These are phyloP conservation scores for Drosophila mulleri DNA, from an alignment of 2,888 invertebrate genomes.

Conservation along the genomic window DNA sequence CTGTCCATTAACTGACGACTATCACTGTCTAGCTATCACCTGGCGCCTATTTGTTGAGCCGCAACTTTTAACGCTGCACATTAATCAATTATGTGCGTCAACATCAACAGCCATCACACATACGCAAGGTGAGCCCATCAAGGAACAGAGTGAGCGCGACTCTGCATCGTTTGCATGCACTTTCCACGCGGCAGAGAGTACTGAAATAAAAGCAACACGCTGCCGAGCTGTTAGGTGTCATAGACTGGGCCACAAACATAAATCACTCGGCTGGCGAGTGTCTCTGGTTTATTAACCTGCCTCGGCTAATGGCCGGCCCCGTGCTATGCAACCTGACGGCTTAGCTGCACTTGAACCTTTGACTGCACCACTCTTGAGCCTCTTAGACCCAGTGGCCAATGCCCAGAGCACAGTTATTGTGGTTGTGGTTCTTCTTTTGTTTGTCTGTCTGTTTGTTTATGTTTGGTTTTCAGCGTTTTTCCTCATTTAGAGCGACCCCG, in stretches of 20 bases:
- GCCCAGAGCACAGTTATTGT: slow-evolving; percentile 36
- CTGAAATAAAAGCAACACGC: slow-evolving; percentile 59
- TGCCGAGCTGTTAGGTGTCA: slow-evolving; percentile 71
- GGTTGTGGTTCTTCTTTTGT: slow-evolving; percentile 45
- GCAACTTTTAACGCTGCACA: slow-evolving; percentile 38
- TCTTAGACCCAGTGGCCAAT: slow-evolving; percentile 17
- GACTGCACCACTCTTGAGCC: slow-evolving; percentile 49
- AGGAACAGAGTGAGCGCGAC: slow-evolving; percentile 8
- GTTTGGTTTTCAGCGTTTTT: slow-evolving; percentile 54
- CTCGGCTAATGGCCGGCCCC: slow-evolving; percentile 62
- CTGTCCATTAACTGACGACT: slow-evolving; percentile 25
- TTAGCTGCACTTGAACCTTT: slow-evolving; percentile 71
- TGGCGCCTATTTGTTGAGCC: slow-evolving; percentile 55
- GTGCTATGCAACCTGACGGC: slow-evolving; percentile 59
- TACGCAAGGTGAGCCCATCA: slow-evolving; percentile 58
- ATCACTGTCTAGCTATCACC: slow-evolving; percentile 24
- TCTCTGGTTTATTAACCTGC: slow-evolving; percentile 70
- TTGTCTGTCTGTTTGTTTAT: slow-evolving; percentile 55
- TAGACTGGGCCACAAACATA: slow-evolving; percentile 68
- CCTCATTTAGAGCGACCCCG: slow-evolving; percentile 54
- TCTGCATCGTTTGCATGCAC: slow-evolving; percentile 29
- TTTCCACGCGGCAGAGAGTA: slow-evolving; percentile 25
- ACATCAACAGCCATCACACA: slow-evolving; percentile 54
- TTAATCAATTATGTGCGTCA: slow-evolving; percentile 57
- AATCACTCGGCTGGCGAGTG: slow-evolving; percentile 61